These are phyloP conservation scores for Synergus itoensis DNA, from an alignment of 2,888 invertebrate species.

Conservation along the genomic window DNA sequence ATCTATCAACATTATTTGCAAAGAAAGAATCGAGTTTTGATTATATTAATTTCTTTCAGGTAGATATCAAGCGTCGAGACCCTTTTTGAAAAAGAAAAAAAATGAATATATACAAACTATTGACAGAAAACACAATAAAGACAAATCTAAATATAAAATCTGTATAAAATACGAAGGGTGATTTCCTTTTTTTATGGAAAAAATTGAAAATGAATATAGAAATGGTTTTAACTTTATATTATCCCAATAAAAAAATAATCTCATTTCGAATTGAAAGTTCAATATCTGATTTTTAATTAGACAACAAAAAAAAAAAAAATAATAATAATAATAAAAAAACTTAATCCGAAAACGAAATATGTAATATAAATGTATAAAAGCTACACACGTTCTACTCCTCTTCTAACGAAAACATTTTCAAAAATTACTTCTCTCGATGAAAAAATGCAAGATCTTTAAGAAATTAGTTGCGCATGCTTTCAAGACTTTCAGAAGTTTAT, in stretches of 20 bases:
- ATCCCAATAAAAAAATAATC: not conserved
- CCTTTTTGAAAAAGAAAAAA: not conserved
- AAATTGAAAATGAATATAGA: not conserved
- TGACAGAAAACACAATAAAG: not conserved
- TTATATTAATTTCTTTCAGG: not conserved
- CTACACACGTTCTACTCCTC: slow-evolving; percentile 24
- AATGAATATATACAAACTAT: slow-evolving; percentile 8
- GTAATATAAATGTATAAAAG: not conserved
- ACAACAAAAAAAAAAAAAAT: not conserved
- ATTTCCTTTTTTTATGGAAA: slow-evolving; percentile 25
- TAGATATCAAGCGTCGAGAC: not conserved
- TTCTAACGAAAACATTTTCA: not conserved
- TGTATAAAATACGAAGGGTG: slow-evolving; percentile 28
- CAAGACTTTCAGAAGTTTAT: not conserved
- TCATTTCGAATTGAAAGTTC: not conserved
- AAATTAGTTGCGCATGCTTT: slow-evolving; percentile 9
- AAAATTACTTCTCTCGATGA: not conserved
- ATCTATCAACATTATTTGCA: not conserved
- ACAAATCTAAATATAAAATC: slow-evolving; percentile 1
- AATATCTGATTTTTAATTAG: not conserved
- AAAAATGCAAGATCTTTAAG: not conserved
- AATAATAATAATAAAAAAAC: not conserved
- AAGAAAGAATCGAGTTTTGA: not conserved
- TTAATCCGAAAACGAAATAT: not conserved
- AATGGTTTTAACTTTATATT: not conserved